Conservation (phyloP, 92 coral and sea anemone species). For the Muricea muricata region DNA sequence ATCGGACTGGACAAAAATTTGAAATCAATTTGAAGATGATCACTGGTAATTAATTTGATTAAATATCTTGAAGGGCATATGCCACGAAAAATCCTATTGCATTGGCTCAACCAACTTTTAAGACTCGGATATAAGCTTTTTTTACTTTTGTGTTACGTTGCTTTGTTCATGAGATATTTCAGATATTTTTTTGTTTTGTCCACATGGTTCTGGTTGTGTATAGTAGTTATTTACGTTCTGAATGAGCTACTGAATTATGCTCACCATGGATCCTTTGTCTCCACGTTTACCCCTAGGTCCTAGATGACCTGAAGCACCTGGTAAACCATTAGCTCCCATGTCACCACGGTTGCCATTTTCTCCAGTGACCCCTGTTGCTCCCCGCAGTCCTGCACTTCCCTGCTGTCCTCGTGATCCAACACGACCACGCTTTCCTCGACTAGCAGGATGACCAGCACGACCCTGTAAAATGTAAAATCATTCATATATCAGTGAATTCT, state of each 20-base stretch:
- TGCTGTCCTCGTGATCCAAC: neutral
- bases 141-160: too few species aligned
- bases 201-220: too few species aligned
- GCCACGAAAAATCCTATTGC: too few species aligned
- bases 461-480: neutral
- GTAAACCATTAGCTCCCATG: constrained; percentile 2
- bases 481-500: neutral
- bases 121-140: too few species aligned
- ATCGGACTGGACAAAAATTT: too few species aligned
- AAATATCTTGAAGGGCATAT: too few species aligned
- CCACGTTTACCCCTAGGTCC: constrained; percentile 10
- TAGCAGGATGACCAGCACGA: constrained; percentile 35
- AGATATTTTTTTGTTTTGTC: too few species aligned
- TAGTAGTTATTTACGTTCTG: neutral
- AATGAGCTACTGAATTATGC: neutral
- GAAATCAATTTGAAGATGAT: too few species aligned
- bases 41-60: too few species aligned
- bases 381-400: constrained; percentile 16
- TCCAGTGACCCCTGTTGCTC: constrained; percentile 30
- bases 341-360: constrained; percentile 25
- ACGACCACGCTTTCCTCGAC: constrained; percentile 17
- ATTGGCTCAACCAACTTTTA: too few species aligned
- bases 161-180: too few species aligned
- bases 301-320: neutral
- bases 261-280: constrained; percentile 25